A percentile compares a stretch with the other conserved stretches of the same genome.
These are phyloP conservation scores for Cosmorhoe ocellata DNA, from an alignment of 2,888 invertebrate genomes.

Conservation along the genomic window DNA sequence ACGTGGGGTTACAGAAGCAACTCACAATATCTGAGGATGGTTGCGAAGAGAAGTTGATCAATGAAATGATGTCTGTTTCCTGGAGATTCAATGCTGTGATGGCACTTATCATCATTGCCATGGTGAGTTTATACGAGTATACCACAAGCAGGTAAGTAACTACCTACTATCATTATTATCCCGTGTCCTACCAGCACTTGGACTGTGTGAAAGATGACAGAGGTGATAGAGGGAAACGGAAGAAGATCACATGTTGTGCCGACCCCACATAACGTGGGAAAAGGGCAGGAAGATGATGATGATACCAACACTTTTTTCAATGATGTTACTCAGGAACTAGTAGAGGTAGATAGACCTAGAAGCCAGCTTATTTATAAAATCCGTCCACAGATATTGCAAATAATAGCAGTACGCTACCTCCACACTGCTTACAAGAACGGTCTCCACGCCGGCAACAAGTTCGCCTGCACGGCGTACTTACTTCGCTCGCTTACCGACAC, in stretches of 20 bases:
- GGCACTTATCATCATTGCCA: slow-evolving; percentile 67
- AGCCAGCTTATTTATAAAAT: too few relatives aligned
- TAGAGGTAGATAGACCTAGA: too few relatives aligned
- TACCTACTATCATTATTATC: too few relatives aligned
- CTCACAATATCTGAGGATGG: slow-evolving; percentile 71
- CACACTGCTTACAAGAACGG: slow-evolving; percentile 74
- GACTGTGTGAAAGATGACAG: too few relatives aligned
- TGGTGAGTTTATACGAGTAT: slow-evolving; percentile 61
- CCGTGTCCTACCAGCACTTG: too few relatives aligned
- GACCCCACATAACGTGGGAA: too few relatives aligned
- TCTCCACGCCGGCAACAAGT: slow-evolving; percentile 65
- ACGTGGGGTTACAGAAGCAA: slow-evolving; percentile 59
- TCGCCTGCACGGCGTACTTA: slow-evolving; percentile 64
- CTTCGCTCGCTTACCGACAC: slow-evolving; percentile 63
- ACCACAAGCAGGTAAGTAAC: too few relatives aligned
- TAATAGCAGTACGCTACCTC: slow-evolving; percentile 66
- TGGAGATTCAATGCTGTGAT: slow-evolving; percentile 74
- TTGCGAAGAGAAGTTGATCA: slow-evolving; percentile 73
- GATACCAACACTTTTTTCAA: too few relatives aligned
- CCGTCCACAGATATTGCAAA: slow-evolving; percentile 65
- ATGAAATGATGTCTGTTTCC: slow-evolving; percentile 74
- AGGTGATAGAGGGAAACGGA: too few relatives aligned
- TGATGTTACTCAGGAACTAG: too few relatives aligned
- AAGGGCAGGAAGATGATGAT: too few relatives aligned
- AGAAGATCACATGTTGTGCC: too few relatives aligned